Conservation (phyloP, 1,140 invertebrate genomes). For the Trichonephila clavipes region DNA sequence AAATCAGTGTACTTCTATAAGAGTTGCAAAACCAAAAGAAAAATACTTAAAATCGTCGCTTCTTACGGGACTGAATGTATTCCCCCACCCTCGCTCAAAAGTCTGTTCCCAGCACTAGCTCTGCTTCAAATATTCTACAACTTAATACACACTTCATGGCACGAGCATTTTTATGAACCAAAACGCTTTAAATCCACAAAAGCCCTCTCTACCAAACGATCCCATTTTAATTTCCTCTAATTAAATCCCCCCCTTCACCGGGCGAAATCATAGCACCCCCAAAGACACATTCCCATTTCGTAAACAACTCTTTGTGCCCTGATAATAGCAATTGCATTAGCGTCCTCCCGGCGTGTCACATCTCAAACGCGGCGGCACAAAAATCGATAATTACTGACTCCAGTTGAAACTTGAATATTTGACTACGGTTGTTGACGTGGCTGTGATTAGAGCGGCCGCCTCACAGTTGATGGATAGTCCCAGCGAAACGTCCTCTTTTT, state of each 20-base stretch:
- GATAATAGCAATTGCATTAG: slow-evolving; percentile 58
- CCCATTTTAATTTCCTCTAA: background rate
- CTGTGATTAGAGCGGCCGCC: slow-evolving; percentile 57
- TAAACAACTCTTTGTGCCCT: background rate
- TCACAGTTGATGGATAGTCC: slow-evolving; percentile 69
- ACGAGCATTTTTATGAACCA: too few species aligned
- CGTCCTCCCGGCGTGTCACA: slow-evolving; percentile 45
- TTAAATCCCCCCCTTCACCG: background rate
- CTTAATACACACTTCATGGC: too few species aligned
- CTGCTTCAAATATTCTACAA: too few species aligned
- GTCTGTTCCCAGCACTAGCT: too few species aligned
- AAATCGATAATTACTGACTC: slow-evolving; percentile 74
- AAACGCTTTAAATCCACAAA: too few species aligned
- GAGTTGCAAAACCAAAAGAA: too few species aligned
- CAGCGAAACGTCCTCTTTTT: slow-evolving; percentile 18
- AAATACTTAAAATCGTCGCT: too few species aligned
- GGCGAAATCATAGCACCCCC: background rate
- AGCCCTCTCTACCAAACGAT: background rate
- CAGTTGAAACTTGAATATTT: slow-evolving; percentile 70
- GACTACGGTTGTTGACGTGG: slow-evolving; percentile 50
- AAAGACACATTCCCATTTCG: background rate
- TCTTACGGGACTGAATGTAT: too few species aligned
- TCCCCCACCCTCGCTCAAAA: too few species aligned
- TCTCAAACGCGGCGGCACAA: slow-evolving; percentile 51
- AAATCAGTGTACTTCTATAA: too few species aligned